phyloP scores from a whole-genome alignment of 2,797 vertebrate species.

The Anniella stebbinsi region DNA sequence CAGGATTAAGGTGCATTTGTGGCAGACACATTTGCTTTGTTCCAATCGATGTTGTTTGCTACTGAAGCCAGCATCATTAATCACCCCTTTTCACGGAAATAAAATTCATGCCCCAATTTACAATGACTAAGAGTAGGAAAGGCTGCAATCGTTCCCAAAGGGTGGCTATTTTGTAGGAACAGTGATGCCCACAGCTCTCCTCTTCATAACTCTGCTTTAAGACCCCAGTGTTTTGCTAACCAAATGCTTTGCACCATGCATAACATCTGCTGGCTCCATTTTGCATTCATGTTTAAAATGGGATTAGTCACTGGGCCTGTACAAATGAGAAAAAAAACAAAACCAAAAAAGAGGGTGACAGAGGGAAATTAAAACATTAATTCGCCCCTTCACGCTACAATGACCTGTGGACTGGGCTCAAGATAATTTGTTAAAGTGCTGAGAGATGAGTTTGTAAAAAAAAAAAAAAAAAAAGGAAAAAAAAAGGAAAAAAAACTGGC shows the following conservation, averaged over 20 bases:
- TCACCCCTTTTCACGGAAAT: constrained; percentile 48
- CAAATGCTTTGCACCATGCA: constrained; percentile 64
- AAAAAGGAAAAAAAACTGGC: not conserved
- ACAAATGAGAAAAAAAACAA: constrained; percentile 70
- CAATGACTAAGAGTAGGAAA: constrained; percentile 56
- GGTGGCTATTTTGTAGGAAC: constrained; percentile 49
- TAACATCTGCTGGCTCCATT: constrained; percentile 70
- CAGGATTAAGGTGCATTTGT: constrained; percentile 34
- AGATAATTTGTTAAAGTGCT: constrained; percentile 60
- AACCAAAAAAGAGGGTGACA: constrained; percentile 37
- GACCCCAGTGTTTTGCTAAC: constrained; percentile 58
- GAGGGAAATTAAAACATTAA: constrained; percentile 68
- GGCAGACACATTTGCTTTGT: constrained; percentile 56
- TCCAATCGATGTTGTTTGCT: constrained; percentile 30
- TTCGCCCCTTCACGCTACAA: constrained; percentile 1
- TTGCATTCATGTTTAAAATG: constrained; percentile 73
- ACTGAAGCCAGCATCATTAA: constrained; percentile 57
- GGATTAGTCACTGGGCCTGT: constrained; percentile 71
- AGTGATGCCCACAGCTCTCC: constrained; percentile 39
- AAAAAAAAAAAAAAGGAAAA: no score
- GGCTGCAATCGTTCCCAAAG: constrained; percentile 39
- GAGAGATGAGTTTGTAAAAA: constrained; percentile 57
- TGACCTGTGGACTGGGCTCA: constrained; percentile 63
- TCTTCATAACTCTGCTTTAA: constrained; percentile 60
- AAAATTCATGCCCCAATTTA: constrained; percentile 53